These are phyloP conservation scores for Astropecten irregularis DNA, from an alignment of 53 echinoderm and acorn worm genomes.

Conservation along the genomic window DNA sequence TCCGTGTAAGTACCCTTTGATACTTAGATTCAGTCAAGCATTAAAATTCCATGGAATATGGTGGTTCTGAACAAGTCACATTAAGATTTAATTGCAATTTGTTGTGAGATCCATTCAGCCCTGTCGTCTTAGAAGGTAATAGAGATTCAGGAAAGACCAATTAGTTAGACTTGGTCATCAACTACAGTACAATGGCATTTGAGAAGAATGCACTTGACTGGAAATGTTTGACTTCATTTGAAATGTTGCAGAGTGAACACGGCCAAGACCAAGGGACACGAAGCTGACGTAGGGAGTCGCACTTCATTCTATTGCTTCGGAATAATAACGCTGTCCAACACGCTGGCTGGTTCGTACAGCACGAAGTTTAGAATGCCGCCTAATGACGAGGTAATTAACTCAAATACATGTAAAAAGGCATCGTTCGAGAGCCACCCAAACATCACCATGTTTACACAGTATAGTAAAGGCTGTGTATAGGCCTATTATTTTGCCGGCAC, in stretches of 20 bases:
- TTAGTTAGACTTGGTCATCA: no score
- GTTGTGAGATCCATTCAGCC: no score
- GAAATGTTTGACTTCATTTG: neutral
- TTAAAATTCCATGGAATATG: no score
- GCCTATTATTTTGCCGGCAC: no score
- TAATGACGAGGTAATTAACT: conserved; percentile 40
- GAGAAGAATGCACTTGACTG: no score
- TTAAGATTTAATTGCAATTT: neutral
- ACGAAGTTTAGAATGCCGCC: conserved; percentile 65
- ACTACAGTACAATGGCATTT: no score
- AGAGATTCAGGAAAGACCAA: no score
- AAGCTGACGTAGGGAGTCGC: conserved; percentile 75
- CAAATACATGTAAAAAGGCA: neutral
- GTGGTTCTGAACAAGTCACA: no score
- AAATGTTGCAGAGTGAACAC: conserved; percentile 78
- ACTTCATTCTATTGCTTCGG: conserved; percentile 79
- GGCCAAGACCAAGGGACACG: conserved; percentile 79
- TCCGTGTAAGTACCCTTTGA: no score
- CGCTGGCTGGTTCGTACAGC: conserved; percentile 54
- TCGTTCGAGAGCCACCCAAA: neutral
- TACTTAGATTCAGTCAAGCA: no score
- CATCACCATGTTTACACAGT: neutral
- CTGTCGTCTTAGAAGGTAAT: no score
- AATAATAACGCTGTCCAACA: conserved; percentile 74
- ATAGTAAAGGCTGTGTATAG: no score